Conservation (phyloP, 2,797 vertebrate genomes). For the Lutjanus argentimaculatus region DNA sequence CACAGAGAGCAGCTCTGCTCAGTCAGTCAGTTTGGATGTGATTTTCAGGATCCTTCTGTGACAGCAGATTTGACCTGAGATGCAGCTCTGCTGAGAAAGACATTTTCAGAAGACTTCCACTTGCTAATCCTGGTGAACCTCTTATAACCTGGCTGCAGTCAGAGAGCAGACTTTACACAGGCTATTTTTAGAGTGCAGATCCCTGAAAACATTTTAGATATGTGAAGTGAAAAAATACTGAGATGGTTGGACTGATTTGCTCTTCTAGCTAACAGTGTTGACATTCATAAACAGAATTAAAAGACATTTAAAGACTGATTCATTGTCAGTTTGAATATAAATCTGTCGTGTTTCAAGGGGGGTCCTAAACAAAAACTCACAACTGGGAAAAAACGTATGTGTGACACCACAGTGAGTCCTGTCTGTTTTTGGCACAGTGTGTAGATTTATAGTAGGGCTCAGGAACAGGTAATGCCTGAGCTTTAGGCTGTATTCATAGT, state of each 20-base stretch:
- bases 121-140: constrained; percentile 70
- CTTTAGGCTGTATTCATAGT: constrained; percentile 43
- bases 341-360: background rate
- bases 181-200: constrained; percentile 78
- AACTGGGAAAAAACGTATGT: background rate
- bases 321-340: background rate
- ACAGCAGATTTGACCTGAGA: constrained; percentile 40
- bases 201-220: constrained; percentile 72
- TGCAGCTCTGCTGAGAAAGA: constrained; percentile 59
- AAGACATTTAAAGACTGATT: background rate
- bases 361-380: too few relatives aligned
- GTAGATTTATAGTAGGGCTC: constrained; percentile 61
- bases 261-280: constrained; percentile 11
- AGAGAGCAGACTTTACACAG: constrained; percentile 71
- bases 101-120: constrained; percentile 43
- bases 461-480: constrained; percentile 37
- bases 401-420: constrained; percentile 33
- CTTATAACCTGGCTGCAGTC: constrained; percentile 63
- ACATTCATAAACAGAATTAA: background rate
- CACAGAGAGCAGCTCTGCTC: background rate
- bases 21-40: background rate
- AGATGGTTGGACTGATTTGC: constrained; percentile 38
- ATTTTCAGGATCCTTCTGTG: background rate
- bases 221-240: constrained; percentile 45
- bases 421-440: constrained; percentile 40